Percentiles rank a stretch among this genome's conserved stretches.
These are phyloP conservation scores for Proctacanthus coquilletti DNA, from an alignment of 1,140 invertebrate species.

Conservation along the genomic window DNA sequence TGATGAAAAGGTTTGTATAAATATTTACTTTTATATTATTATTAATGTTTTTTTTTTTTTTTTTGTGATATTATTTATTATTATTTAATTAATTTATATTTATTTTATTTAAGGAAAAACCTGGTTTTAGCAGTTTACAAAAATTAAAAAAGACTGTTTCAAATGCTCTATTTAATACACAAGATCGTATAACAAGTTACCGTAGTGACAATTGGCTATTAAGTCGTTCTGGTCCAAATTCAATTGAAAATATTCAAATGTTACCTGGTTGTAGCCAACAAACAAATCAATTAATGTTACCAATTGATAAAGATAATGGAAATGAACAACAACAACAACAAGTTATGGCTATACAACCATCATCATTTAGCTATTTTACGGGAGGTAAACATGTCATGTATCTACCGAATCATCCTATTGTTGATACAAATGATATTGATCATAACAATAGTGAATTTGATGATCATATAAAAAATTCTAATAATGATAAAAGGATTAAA, in stretches of 20 bases:
- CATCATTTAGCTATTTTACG: slow-evolving; percentile 13
- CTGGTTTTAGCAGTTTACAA: slow-evolving; percentile 43
- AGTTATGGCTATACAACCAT: slow-evolving; percentile 12
- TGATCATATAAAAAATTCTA: too few relatives aligned
- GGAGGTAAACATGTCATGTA: slow-evolving; percentile 61
- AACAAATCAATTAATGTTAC: too few relatives aligned
- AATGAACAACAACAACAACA: too few relatives aligned
- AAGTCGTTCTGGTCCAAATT: slow-evolving; percentile 61
- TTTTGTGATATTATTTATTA: too few relatives aligned
- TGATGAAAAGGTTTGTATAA: slow-evolving; percentile 2
- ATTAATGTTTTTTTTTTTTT: neutral
- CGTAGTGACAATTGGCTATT: slow-evolving; percentile 54
- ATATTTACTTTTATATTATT: too few relatives aligned
- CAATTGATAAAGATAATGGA: too few relatives aligned
- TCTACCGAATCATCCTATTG: slow-evolving; percentile 39
- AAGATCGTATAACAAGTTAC: slow-evolving; percentile 15
- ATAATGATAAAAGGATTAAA: too few relatives aligned
- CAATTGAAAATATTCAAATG: slow-evolving; percentile 41
- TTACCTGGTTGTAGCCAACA: neutral
- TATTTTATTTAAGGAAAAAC: neutral
- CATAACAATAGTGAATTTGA: too few relatives aligned
- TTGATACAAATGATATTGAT: neutral
- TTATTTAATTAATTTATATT: too few relatives aligned
- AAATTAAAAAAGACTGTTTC: slow-evolving; percentile 52
- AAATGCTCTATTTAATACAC: slow-evolving; percentile 34